These are phyloP conservation scores for Pristionchus exspectatus DNA, from an alignment of 2,888 invertebrate genomes.

Conservation along the genomic window DNA sequence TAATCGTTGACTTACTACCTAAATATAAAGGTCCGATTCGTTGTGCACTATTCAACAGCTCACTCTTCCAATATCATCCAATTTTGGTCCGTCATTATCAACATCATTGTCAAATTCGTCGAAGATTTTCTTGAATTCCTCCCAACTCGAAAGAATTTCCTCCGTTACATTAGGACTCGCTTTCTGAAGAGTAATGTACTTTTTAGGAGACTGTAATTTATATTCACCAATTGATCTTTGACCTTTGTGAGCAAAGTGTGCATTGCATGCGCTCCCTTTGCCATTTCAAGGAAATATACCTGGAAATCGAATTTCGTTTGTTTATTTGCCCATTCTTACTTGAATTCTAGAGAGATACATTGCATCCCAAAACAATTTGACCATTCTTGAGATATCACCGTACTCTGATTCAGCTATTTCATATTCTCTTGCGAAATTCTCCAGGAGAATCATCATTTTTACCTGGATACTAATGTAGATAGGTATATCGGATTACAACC, in stretches of 20 bases:
- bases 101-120: conserved; percentile 19
- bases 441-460: not conserved
- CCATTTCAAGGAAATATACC: not conserved
- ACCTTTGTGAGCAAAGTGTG: not conserved
- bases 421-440: not conserved
- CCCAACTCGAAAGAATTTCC: not conserved
- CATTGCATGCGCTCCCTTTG: not conserved
- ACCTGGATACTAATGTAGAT: not conserved
- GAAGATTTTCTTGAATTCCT: conserved; percentile 14
- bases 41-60: not conserved
- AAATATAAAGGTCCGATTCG: not conserved
- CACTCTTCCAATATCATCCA: not conserved
- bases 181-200: not conserved
- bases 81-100: not conserved
- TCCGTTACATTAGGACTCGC: not conserved
- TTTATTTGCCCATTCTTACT: not conserved
- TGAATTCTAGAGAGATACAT: conserved; percentile 2
- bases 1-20: not conserved
- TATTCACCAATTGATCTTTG: not conserved
- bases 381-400: not conserved
- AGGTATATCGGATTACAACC: not conserved
- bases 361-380: not conserved
- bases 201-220: no score
- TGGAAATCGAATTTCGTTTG: not conserved
- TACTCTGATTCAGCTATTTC: not conserved